Evolutionary conservation across 2,797 vertebrate genomes (phyloP).

Genomic region (Aphelocoma californica): DNA sequence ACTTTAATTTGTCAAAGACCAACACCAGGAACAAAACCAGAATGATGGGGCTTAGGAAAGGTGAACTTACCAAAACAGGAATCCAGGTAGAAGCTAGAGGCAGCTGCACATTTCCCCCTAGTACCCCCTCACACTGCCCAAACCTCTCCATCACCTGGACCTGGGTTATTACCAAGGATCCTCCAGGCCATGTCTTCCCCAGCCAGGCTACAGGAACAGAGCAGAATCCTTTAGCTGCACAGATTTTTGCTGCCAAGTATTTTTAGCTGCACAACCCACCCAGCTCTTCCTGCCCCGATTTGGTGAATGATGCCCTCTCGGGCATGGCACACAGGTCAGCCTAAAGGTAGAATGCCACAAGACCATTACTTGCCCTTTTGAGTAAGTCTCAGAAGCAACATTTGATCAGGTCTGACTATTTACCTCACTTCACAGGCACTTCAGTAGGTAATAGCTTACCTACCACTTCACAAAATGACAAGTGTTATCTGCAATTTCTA

Average conservation of each 20-base stretch:
- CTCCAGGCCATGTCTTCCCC: fast-evolving
- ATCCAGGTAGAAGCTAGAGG: background rate
- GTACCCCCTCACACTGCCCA: background rate
- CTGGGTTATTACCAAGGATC: background rate
- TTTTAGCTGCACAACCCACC: background rate
- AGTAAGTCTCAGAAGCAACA: background rate
- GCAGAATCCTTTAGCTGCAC: background rate
- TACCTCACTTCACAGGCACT: background rate
- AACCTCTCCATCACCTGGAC: background rate
- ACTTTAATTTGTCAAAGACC: background rate
- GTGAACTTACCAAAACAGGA: background rate
- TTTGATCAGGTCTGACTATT: background rate
- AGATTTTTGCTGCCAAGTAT: background rate
- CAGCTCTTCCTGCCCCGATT: background rate
- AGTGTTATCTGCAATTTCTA: background rate
- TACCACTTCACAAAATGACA: background rate
- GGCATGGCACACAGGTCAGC: fast-evolving
- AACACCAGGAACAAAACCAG: background rate
- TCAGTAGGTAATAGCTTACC: background rate
- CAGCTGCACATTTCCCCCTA: background rate
- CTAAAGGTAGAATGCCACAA: background rate
- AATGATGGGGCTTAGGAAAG: fast-evolving
- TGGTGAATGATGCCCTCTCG: background rate
- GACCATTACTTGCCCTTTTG: background rate
- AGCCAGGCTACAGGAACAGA: background rate